A percentile compares a stretch with the other conserved stretches of the same genome.
Conservation (phyloP, 1,140 invertebrate species). For the Drosophila kanapiae region DNA sequence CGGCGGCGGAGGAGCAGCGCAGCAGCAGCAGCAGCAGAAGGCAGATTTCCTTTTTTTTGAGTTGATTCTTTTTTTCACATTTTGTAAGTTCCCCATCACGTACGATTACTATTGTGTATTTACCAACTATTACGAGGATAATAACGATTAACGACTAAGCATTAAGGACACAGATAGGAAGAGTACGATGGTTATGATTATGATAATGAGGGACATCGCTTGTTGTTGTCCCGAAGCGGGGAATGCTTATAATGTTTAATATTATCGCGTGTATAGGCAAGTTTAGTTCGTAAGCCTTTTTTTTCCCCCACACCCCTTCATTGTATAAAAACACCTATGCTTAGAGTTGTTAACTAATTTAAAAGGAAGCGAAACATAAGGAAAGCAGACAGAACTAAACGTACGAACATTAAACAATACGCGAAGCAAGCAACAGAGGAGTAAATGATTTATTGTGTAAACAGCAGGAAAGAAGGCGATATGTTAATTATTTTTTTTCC, state of each 20-base stretch:
- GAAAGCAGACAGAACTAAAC: conserved; percentile 31
- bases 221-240: conserved; percentile 12
- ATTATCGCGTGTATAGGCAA: conserved; percentile 47
- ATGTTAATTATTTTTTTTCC: too few species aligned
- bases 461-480: too few species aligned
- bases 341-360: conserved; percentile 79
- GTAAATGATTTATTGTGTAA: not conserved
- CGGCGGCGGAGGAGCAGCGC: not conserved
- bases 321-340: conserved; percentile 45
- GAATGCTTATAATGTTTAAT: conserved; percentile 41
- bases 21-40: conserved; percentile 7
- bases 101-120: conserved; percentile 40
- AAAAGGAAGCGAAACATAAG: conserved; percentile 34
- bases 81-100: conserved; percentile 18
- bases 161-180: conserved; percentile 1
- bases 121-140: conserved; percentile 18
- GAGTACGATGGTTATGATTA: conserved; percentile 5
- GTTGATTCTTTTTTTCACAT: not conserved
- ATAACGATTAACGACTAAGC: conserved; percentile 23
- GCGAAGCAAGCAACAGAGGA: not conserved
- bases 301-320: conserved; percentile 24
- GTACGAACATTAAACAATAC: conserved; percentile 7
- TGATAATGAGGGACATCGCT: conserved; percentile 1
- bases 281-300: conserved; percentile 43
- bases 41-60: too few species aligned